Base-by-base conservation (phyloP, 2,113 vertebrate species). In the Eubucco bourcierii region DNA sequence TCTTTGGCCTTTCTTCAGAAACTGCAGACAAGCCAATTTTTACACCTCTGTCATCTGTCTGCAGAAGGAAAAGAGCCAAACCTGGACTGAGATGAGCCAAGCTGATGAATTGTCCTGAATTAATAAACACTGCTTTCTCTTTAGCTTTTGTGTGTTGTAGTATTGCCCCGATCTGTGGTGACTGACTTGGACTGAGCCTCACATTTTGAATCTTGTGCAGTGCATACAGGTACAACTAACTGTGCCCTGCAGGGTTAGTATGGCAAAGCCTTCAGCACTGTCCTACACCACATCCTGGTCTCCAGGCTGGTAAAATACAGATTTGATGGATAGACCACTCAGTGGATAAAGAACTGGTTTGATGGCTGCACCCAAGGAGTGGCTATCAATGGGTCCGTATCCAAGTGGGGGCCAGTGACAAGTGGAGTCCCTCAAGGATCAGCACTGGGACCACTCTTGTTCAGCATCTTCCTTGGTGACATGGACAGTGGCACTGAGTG, bases 181-280 rank as follows among this genome's bases (percentile, higher is more conserved):
- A 7, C 67, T 64, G 61, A 19, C 33, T 64, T 63, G 41, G 7
- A 9, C 17, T 37, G 55, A 29, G 7, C 64, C 31, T 15, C 27
- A 39, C 3, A 3, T 21, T 39, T 67, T 25, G n/a, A 18, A 29
- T 46, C 12, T 47, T 75, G 28, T 24, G 33, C 5, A 4, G 39
- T 31, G 13, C 0, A 0, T 50, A 8, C 1, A 9, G 53, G 50
- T 46, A 74, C 37, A 65, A 10, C 44, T 46, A 23, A 25, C 31
- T 61, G 20, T 80, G 20, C 15, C 11, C 28, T 65, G 68, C 27
- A 34, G 34, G 16, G 60, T 24, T 72, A 37, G 47, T n/a, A 9
- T 7, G 17, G 44, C 44, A 46, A 46, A 46, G 44, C 44, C 16
- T 46, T 18, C 6, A 7, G 18, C 16, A 46, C 44, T 46, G 44